Percentiles rank a stretch among this genome's conserved stretches.
These are phyloP conservation scores for Ephydatia muelleri DNA, from an alignment of 37 sponge, comb jelly and placozoan genomes.

Conservation along the genomic window DNA sequence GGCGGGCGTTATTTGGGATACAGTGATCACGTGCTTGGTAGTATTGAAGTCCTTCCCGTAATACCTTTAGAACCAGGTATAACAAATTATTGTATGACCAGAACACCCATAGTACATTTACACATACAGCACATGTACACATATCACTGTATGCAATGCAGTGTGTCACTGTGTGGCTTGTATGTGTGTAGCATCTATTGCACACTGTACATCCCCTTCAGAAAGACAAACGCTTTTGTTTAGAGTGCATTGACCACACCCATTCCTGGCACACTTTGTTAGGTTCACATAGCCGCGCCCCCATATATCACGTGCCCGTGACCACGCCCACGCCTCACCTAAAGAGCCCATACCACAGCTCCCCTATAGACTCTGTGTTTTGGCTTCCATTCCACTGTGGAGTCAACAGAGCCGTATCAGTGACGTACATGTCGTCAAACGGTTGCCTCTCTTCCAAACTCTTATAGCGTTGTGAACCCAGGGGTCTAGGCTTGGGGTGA, in stretches of 20 bases:
- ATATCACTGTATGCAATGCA: too few relatives aligned
- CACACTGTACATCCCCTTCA: too few relatives aligned
- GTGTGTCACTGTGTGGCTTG: too few relatives aligned
- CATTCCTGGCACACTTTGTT: too few relatives aligned
- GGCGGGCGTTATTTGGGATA: constrained; percentile 13
- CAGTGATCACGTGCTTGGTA: constrained; percentile 25
- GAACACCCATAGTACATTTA: too few relatives aligned
- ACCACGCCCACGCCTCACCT: background rate
- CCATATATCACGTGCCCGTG: too few relatives aligned
- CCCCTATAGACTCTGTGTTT: background rate
- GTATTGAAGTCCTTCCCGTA: constrained; percentile 30
- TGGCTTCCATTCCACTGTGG: background rate
- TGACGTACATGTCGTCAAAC: background rate
- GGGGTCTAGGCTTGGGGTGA: background rate
- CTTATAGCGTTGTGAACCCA: background rate
- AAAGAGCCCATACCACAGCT: constrained; percentile 1
- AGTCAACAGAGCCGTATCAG: background rate
- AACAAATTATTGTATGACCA: too few relatives aligned
- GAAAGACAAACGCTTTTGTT: too few relatives aligned
- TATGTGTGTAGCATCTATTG: too few relatives aligned
- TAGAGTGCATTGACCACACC: too few relatives aligned
- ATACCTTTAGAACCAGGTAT: constrained; percentile 19
- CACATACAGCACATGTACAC: too few relatives aligned
- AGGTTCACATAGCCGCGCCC: too few relatives aligned
- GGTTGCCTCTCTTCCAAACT: background rate